Evolutionary conservation across 2,113 vertebrate genomes (phyloP).

Genomic region (Himantopus leucocephalus): DNA sequence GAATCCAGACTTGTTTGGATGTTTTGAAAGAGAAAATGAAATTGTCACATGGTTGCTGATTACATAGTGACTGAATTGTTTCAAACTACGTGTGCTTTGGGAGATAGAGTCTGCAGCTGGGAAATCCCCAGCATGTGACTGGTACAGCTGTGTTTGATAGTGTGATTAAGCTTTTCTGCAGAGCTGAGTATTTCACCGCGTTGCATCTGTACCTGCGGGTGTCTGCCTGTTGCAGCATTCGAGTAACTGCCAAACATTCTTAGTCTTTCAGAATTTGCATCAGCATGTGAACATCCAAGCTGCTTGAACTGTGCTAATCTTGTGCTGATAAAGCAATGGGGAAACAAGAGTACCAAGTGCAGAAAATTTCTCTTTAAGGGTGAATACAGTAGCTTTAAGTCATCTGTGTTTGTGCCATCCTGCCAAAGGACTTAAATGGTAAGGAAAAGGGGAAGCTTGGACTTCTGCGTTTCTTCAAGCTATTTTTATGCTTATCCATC

Average conservation of each 20-base stretch:
- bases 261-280: slow-evolving; percentile 5
- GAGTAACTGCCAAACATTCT: neutral
- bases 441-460: neutral
- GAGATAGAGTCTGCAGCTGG: slow-evolving; percentile 15
- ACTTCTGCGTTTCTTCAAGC: slow-evolving; percentile 19
- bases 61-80: slow-evolving; percentile 40
- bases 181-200: neutral
- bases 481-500: neutral
- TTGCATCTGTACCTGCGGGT: slow-evolving; percentile 27
- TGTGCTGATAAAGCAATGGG: neutral
- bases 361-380: neutral
- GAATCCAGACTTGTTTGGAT: slow-evolving; percentile 13
- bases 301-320: neutral
- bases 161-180: neutral
- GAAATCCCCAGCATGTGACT: slow-evolving; percentile 45
- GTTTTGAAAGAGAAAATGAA: slow-evolving; percentile 33
- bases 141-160: neutral
- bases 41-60: slow-evolving; percentile 26
- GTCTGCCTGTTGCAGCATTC: slow-evolving; percentile 47
- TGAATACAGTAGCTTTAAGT: neutral
- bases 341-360: neutral
- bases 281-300: neutral
- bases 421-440: neutral
- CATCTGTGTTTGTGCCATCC: neutral
- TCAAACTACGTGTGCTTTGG: slow-evolving; percentile 30